phyloP scores from a whole-genome alignment of 2,888 invertebrate species.

The Caradrina clavipalpis region DNA sequence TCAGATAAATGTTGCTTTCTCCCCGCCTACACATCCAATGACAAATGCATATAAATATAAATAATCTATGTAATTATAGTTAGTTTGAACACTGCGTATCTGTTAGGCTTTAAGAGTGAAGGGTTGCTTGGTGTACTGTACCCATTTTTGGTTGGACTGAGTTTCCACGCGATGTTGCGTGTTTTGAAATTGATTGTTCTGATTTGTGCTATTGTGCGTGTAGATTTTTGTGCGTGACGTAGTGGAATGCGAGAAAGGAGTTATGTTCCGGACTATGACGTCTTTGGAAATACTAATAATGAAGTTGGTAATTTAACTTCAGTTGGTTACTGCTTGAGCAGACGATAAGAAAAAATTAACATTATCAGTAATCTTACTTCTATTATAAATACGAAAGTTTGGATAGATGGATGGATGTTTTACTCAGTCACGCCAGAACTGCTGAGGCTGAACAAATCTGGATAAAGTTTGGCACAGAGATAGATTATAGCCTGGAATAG shows the following conservation, averaged over 20 bases:
- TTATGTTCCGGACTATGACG: background rate
- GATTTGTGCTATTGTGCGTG: background rate
- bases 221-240: slow-evolving; percentile 4
- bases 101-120: slow-evolving; percentile 36
- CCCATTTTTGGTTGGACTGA: slow-evolving; percentile 35
- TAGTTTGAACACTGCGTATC: slow-evolving; percentile 49
- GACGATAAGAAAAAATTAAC: too few species aligned
- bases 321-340: background rate
- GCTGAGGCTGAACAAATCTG: too few species aligned
- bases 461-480: too few species aligned
- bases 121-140: slow-evolving; percentile 19
- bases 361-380: too few species aligned
- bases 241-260: background rate
- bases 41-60: slow-evolving; percentile 75
- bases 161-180: slow-evolving; percentile 49
- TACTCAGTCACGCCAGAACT: too few species aligned
- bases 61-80: slow-evolving; percentile 62
- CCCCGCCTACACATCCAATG: slow-evolving; percentile 75
- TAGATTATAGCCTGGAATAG: too few species aligned
- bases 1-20: slow-evolving; percentile 75
- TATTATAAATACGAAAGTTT: too few species aligned
- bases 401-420: too few species aligned
- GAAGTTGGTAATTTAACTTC: background rate
- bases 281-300: background rate
- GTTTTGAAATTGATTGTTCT: slow-evolving; percentile 34